Base-by-base conservation (phyloP, 2,113 vertebrate genomes). In the Salvelinus sp. region DNA sequence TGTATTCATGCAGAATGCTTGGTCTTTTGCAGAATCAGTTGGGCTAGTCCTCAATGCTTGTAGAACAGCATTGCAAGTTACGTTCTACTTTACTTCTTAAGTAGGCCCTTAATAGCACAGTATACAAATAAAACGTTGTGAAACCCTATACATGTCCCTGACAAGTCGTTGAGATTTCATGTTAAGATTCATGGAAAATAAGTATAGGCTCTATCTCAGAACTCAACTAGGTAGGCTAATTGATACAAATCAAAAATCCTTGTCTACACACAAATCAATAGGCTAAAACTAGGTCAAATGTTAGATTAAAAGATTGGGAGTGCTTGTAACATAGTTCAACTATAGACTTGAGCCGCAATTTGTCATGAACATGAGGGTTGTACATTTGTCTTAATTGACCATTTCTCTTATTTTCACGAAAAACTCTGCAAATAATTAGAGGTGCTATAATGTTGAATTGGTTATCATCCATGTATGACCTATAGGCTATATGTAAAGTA, bases 391-490 rank as follows among this genome's bases (percentile, higher is more conserved):
- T 65, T 74, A 22, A 23, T 64, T 23, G 54, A 33, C 50, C 38
- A 23, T 18, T 38, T 1, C 58, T 22, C 58, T 62, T 58, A 44
- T 44, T 71, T 80, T 64, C 47, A 69, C 22, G 18, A 70, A 44
- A 44, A 73, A 38, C 68, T 82, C 77, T 84, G 82, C 58, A 84
- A 80, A 78, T 5, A 76, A 72, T 84, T 84, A 80, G 73, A 44
- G 50, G 27, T 27, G 57, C 44, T 69, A 54, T 33, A 72, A 73
- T 62, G 64, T 48, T 64, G 60, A 76, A 82, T 84, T 75, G 71
- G 66, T 80, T 82, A 73, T 79, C 79, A 66, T 67, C 78, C 82
- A 76, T 70, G 79, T 86, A 80, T 84, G 79, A 82, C 75, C 64
- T 69, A 69, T 10, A 44, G 38, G 38, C 9, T 44, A 63, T 60